A percentile compares a stretch with the other conserved stretches of the same genome.
These are phyloP conservation scores for Diaprepes abbreviatus DNA, from an alignment of 2,888 invertebrate genomes.

Conservation along the genomic window DNA sequence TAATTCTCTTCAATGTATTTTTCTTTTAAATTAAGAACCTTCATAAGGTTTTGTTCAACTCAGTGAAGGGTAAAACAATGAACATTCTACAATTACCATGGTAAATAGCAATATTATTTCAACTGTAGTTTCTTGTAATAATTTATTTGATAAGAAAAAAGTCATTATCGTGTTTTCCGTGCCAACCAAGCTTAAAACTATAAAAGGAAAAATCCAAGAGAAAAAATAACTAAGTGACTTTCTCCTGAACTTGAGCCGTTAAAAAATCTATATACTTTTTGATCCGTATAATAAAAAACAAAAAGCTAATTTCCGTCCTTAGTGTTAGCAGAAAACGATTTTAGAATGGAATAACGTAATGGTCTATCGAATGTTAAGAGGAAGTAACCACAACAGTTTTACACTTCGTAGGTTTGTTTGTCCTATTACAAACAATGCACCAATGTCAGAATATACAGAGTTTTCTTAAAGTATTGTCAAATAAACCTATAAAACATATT, in stretches of 20 bases:
- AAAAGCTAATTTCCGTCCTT: slow-evolving; percentile 48
- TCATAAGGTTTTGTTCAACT: slow-evolving; percentile 17
- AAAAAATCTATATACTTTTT: slow-evolving; percentile 44
- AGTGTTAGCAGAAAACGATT: slow-evolving; percentile 39
- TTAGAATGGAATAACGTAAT: slow-evolving; percentile 48
- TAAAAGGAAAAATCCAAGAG: slow-evolving; percentile 32
- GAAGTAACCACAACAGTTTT: slow-evolving; percentile 47
- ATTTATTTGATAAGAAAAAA: slow-evolving; percentile 35
- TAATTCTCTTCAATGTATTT: neutral
- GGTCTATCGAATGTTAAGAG: slow-evolving; percentile 48
- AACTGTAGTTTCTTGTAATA: slow-evolving; percentile 35
- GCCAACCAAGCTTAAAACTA: slow-evolving; percentile 40
- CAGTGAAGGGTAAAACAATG: slow-evolving; percentile 42
- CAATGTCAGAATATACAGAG: slow-evolving; percentile 35
- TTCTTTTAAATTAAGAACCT: slow-evolving; percentile 2
- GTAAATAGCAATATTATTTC: slow-evolving; percentile 36
- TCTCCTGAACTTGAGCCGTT: slow-evolving; percentile 47
- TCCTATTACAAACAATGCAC: slow-evolving; percentile 44
- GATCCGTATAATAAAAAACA: slow-evolving; percentile 38
- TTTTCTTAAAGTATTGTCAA: slow-evolving; percentile 21
- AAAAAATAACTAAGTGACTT: slow-evolving; percentile 44
- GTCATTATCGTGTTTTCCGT: slow-evolving; percentile 39
- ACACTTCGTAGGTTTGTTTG: slow-evolving; percentile 45
- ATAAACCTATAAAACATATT: no score
- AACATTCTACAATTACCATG: slow-evolving; percentile 35